Evolutionary conservation across 1,140 invertebrate genomes (phyloP), one percentile per base, ranked within the genome.

Genomic region (Trichonephila clavipes): DNA sequence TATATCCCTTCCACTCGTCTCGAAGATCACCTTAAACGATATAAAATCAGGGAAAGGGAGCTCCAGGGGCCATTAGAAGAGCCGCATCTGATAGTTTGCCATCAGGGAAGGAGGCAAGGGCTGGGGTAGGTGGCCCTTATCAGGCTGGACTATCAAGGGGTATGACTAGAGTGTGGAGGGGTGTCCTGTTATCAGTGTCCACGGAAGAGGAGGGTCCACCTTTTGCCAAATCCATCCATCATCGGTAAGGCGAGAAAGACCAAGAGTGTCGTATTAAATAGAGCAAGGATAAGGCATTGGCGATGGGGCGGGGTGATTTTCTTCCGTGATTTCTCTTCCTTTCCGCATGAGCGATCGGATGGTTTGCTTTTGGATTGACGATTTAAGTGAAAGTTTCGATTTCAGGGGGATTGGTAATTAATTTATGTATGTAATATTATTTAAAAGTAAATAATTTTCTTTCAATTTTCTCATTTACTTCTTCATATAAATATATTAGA

Each of bases 251-350:
- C 64, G 64, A 72, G 82, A 92, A 87, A 66, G 82, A 87, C 82
- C 88, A 66, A 92, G 81, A 92, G 90, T 92, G 90, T 92, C 90
- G 90, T 92, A 92, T 92, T 83, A 92, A 92, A 92, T 92, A 92
- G 90, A 92, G 90, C 90, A 85, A 64, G 90, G 90, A 92, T 92
- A 92, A 83, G 90, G 81, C 40, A 90, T 81, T 90, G 69, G 62
- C 10, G 51, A 72, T 18, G 88, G 24, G 69, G 62, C 61, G 62
- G 77, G 86, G 62, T 72, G 88, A 89, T 89, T 89, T 89, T 69
- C 66, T 69, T 66, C 88, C 62, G 28, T 44, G 61, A 40, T 40
- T 69, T 69, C 66, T 69, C 24, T 51, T 3, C 51, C 51, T 51
- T 51, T 19, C 61, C 61, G 7, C 69, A 12, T 16, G 69, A 28